Conservation (phyloP, 2,888 invertebrate genomes). For the Eilema depressum region DNA sequence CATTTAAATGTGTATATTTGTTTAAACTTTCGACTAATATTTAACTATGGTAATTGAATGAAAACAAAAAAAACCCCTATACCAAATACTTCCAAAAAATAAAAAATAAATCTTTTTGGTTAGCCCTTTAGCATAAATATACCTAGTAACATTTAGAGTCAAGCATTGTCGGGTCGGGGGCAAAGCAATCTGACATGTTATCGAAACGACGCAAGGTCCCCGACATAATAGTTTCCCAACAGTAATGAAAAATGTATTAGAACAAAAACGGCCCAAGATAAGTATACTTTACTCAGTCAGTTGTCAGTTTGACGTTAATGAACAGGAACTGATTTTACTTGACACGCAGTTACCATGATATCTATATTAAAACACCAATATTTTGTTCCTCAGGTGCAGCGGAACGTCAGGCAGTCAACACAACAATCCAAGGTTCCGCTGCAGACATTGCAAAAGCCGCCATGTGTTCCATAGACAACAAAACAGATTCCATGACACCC, state of each 20-base stretch:
- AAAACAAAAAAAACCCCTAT: too few relatives aligned
- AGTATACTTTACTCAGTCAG: background rate
- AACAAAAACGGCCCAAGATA: background rate
- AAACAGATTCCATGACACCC: conserved; percentile 61
- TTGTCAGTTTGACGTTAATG: background rate
- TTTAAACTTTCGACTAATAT: too few relatives aligned
- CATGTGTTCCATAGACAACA: conserved; percentile 92
- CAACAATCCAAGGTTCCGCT: conserved; percentile 98
- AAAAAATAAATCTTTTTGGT: too few relatives aligned
- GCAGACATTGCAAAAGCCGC: conserved; percentile 98
- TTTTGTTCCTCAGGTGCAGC: conserved; percentile 88
- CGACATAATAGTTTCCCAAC: background rate
- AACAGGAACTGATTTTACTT: background rate
- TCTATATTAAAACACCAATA: background rate
- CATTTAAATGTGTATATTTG: too few relatives aligned
- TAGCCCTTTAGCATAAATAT: too few relatives aligned
- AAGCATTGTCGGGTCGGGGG: too few relatives aligned
- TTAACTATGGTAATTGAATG: too few relatives aligned
- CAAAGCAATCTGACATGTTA: too few relatives aligned
- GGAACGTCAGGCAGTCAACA: conserved; percentile 98
- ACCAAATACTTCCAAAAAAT: too few relatives aligned
- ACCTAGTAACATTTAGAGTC: too few relatives aligned
- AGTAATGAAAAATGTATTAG: background rate
- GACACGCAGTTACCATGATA: background rate
- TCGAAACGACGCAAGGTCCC: too few relatives aligned